Percentiles rank a stretch among this genome's conserved stretches.
Evolutionary conservation across 1,140 invertebrate species (phyloP).

Genomic region (Hirudo medicinalis): DNA sequence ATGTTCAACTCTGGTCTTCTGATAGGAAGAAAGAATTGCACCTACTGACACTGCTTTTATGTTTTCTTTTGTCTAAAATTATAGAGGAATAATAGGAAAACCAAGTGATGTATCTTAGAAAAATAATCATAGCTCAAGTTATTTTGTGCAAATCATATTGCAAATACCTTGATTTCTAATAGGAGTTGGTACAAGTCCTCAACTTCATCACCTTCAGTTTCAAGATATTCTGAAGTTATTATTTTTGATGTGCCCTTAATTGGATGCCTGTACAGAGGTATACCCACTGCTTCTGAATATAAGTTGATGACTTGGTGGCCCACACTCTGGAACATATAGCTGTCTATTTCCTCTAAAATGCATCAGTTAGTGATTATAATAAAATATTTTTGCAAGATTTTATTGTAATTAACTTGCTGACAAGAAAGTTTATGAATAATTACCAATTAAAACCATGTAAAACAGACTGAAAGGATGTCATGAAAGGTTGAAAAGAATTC

Average conservation of each 20-base stretch:
- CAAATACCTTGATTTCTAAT: slow-evolving; percentile 65
- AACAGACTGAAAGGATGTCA: too few species aligned
- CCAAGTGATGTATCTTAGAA: too few species aligned
- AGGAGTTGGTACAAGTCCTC: slow-evolving; percentile 86
- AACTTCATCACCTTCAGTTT: slow-evolving; percentile 83
- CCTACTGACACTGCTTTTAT: slow-evolving; percentile 87
- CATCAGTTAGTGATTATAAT: too few species aligned
- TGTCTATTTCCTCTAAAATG: slow-evolving; percentile 76
- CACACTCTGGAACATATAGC: slow-evolving; percentile 98
- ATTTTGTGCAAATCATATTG: neutral
- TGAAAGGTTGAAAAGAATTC: too few species aligned
- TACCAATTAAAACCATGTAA: too few species aligned
- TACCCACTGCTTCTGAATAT: slow-evolving; percentile 79
- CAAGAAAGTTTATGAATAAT: neutral
- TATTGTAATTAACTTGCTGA: neutral
- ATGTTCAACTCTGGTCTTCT: slow-evolving; percentile 90
- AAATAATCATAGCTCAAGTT: too few species aligned
- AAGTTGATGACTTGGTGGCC: slow-evolving; percentile 83
- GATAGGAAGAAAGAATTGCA: slow-evolving; percentile 94
- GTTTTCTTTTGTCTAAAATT: slow-evolving; percentile 57
- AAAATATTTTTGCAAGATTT: slow-evolving; percentile 13
- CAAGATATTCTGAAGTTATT: slow-evolving; percentile 64
- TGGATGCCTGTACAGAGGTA: slow-evolving; percentile 67
- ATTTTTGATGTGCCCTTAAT: slow-evolving; percentile 67
- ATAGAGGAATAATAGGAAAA: neutral